These are phyloP conservation scores for Alligator mississippiensis DNA, from an alignment of 2,113 vertebrate genomes.

Conservation along the genomic window DNA sequence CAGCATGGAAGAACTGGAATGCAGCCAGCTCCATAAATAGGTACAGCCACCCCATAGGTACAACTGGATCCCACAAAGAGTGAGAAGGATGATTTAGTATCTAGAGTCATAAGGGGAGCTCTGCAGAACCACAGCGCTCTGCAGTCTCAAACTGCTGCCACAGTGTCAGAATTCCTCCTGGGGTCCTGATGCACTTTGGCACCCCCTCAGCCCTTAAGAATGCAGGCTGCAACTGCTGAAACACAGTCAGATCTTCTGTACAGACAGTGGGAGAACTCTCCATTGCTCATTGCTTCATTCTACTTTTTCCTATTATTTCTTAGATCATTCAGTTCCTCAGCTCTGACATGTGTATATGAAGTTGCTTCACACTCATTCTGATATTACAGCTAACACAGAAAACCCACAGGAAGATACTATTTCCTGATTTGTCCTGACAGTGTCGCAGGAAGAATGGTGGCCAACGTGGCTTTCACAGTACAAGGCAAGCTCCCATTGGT, in stretches of 20 bases:
- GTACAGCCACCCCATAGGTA: too few relatives aligned
- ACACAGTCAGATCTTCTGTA: background rate
- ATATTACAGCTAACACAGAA: background rate
- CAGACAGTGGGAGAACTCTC: background rate
- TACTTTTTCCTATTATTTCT: background rate
- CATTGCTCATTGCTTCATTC: background rate
- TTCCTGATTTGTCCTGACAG: background rate
- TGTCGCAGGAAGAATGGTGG: background rate
- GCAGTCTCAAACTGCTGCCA: too few relatives aligned
- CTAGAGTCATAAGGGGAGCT: too few relatives aligned
- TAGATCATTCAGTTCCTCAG: background rate
- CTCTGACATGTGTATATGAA: background rate
- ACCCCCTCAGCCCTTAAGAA: background rate
- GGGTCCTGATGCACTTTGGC: too few relatives aligned
- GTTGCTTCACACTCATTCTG: background rate
- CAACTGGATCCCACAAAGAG: too few relatives aligned
- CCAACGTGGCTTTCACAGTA: background rate
- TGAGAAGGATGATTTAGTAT: too few relatives aligned
- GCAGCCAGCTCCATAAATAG: background rate
- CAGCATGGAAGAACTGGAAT: background rate
- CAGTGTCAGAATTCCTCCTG: too few relatives aligned
- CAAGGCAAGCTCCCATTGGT: background rate
- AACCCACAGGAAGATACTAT: background rate
- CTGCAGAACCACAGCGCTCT: too few relatives aligned
- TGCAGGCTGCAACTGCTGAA: background rate